Percentiles rank a stretch among this genome's conserved stretches.
Evolutionary conservation across 2,888 invertebrate species (phyloP).

Genomic region (Conistra vaccinii): DNA sequence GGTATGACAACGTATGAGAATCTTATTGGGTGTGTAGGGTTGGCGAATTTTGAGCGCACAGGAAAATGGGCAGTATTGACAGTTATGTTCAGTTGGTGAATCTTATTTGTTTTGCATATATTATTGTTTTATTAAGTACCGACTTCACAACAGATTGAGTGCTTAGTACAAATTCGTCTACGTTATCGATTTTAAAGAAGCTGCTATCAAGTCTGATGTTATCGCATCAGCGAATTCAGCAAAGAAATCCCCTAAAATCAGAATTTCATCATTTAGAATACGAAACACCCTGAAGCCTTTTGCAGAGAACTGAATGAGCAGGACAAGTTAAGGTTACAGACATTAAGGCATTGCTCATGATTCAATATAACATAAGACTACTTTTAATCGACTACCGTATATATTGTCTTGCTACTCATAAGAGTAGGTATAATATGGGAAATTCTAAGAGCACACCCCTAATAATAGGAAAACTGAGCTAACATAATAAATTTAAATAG

Average conservation of each 20-base stretch:
- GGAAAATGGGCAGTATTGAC: slow-evolving; percentile 28
- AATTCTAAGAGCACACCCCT: slow-evolving; percentile 1
- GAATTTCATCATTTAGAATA: neutral
- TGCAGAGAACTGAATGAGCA: neutral
- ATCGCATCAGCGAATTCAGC: neutral
- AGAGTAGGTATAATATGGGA: neutral
- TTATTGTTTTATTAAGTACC: slow-evolving; percentile 12
- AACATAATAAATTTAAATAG: slow-evolving; percentile 22
- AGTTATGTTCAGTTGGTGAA: neutral
- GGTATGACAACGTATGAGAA: slow-evolving; percentile 44
- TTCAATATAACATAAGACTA: neutral
- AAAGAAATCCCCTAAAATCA: too few species aligned
- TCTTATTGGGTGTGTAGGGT: slow-evolving; percentile 26
- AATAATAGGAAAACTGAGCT: neutral
- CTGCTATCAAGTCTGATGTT: neutral
- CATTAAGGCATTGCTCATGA: neutral
- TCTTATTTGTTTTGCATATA: slow-evolving; percentile 12
- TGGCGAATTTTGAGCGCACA: slow-evolving; percentile 18
- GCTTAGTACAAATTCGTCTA: neutral
- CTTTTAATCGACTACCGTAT: neutral
- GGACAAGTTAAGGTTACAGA: too few species aligned
- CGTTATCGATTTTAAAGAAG: neutral
- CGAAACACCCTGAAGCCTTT: neutral
- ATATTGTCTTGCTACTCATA: neutral
- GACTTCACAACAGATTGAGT: neutral